phyloP scores from a whole-genome alignment of 2,797 vertebrate genomes.

The Malurus leucopterus region DNA sequence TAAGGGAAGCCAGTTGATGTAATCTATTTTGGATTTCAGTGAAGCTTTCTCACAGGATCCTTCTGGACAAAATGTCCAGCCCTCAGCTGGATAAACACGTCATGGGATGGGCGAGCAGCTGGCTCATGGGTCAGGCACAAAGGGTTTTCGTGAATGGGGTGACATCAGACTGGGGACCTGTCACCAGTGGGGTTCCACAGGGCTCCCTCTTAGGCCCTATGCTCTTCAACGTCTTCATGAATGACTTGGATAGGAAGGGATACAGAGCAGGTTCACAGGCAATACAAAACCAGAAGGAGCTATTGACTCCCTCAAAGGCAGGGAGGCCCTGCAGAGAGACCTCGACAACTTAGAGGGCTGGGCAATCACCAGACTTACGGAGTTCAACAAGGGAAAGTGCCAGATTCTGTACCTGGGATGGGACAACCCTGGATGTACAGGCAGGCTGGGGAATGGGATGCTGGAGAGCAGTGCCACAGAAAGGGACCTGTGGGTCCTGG shows the following conservation, averaged over 20 bases:
- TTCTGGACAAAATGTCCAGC: neutral
- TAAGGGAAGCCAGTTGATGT: neutral
- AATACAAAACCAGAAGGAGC: no score
- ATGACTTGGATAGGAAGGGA: neutral
- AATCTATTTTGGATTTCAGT: neutral
- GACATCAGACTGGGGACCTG: neutral
- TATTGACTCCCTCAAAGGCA: neutral
- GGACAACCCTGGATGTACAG: neutral
- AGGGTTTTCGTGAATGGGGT: neutral
- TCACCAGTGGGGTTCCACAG: neutral
- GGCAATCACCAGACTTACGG: neutral
- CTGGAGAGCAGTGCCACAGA: neutral
- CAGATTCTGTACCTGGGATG: neutral
- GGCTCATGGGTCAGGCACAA: rapidly evolving
- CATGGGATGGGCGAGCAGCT: neutral
- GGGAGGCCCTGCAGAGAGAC: neutral
- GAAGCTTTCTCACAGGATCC: neutral
- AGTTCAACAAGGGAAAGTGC: neutral
- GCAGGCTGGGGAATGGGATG: neutral
- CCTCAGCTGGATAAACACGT: neutral
- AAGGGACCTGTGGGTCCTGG: neutral
- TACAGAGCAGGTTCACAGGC: no score
- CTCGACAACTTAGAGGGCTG: neutral
- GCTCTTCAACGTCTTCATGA: neutral
- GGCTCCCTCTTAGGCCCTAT: neutral